Evolutionary conservation across 1,140 invertebrate genomes (phyloP), one percentile per base, ranked within the genome.

Genomic region (Psilanteris sp.): DNA sequence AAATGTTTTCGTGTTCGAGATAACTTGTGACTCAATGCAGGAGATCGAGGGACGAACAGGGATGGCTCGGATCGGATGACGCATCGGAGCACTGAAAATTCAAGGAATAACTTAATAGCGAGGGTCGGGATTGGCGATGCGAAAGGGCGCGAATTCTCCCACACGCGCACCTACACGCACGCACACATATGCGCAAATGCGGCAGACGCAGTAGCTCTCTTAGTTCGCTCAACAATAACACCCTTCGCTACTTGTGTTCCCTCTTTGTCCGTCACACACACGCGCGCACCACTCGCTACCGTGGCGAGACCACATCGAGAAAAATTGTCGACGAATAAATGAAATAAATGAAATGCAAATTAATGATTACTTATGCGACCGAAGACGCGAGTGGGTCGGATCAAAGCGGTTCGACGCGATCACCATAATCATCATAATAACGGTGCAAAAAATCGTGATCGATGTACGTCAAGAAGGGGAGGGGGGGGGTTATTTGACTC

Each of bases 31-130:
- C 44, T 46, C 22, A 41, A 67, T 11, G 13, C 41, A 44, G 1
- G 16, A 39, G 62, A 67, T 55, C 46, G 39, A 54, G 48, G 48
- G 29, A 67, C 41, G 41, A 37, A 15, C 14, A 10, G 41, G 11
- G 29, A 57, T 55, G 24, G 11, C n/a, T 48, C 8, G 13, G 32
- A 34, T 59, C 18, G 3, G 55, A 62, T 71, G 67, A 71, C 55
- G 46, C 54, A 61, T 43, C 55, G 31, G 4, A 37, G 43, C n/a
- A 26, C 55, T 15, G 50, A 61, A 61, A 52, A 71, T 61, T 71
- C 46, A 44, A 61, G 67, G 55, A 71, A 61, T 54, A 11, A 10
- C 20, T 54, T 48, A 57, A 57, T 71, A 18, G 27, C 10, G 44
- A 54, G 61, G 67, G 44, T 70, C 20, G 44, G 10, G 43, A 13